These are phyloP conservation scores for Apotomis capreana DNA, from an alignment of 2,888 invertebrate species.

Conservation along the genomic window DNA sequence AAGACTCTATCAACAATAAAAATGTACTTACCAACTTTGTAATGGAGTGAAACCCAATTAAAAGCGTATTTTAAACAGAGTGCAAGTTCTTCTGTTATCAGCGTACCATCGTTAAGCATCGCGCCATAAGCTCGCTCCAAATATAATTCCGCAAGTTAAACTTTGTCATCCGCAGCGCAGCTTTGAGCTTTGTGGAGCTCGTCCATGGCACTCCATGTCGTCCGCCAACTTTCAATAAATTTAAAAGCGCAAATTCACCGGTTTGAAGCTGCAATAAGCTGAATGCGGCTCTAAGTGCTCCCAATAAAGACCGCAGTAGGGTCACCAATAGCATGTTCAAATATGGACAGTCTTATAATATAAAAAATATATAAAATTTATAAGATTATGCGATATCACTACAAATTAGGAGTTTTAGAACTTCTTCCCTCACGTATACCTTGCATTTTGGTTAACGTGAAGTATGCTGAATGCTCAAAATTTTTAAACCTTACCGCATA, in stretches of 20 bases:
- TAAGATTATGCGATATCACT: no score
- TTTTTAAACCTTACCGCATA: no score
- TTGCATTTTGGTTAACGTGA: no score
- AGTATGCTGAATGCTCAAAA: no score
- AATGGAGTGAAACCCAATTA: no score
- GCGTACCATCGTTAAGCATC: slow-evolving; percentile 10
- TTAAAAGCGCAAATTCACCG: slow-evolving; percentile 40
- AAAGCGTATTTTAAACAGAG: no score
- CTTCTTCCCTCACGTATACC: no score
- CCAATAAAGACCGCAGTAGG: slow-evolving; percentile 32
- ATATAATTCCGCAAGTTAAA: slow-evolving; percentile 37
- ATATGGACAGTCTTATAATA: neutral
- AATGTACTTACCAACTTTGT: no score
- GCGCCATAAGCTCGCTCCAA: slow-evolving; percentile 6
- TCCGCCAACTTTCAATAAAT: slow-evolving; percentile 40
- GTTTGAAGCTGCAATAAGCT: slow-evolving; percentile 41
- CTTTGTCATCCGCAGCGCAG: slow-evolving; percentile 36
- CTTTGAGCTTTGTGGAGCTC: slow-evolving; percentile 38
- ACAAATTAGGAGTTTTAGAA: no score
- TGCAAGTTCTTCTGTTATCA: neutral
- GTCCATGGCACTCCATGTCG: slow-evolving; percentile 33
- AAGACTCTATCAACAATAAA: no score
- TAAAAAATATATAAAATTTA: no score
- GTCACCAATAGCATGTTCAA: neutral
- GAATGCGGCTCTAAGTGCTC: slow-evolving; percentile 40